Conservation (phyloP, 2,113 vertebrate genomes). For the Corythoichthys intestinalis region DNA sequence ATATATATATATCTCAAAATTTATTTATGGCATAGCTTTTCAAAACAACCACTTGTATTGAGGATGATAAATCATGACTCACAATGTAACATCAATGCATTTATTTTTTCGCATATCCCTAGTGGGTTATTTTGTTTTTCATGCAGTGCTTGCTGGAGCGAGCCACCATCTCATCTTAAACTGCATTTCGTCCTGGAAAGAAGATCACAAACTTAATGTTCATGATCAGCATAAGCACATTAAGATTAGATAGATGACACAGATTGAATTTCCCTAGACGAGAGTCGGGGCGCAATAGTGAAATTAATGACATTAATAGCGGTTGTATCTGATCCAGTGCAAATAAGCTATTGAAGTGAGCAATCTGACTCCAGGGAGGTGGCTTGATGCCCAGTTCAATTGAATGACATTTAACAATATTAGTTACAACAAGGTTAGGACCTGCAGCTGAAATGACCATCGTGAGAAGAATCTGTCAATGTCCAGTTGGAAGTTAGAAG, state of each 20-base stretch:
- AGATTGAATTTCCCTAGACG: constrained; percentile 3
- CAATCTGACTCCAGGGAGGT: constrained; percentile 2
- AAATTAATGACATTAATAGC: neutral
- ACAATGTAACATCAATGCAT: too few species aligned
- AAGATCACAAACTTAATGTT: neutral
- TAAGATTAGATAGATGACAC: neutral
- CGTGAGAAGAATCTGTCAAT: neutral
- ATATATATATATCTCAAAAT: too few species aligned
- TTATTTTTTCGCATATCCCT: too few species aligned
- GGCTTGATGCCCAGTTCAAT: neutral
- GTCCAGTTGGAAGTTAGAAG: neutral
- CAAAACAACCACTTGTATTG: too few species aligned
- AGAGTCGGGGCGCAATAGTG: neutral
- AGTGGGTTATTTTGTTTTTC: too few species aligned
- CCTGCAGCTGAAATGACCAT: neutral
- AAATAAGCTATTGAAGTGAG: neutral
- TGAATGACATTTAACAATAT: neutral
- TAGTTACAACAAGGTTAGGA: neutral
- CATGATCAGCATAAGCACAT: neutral
- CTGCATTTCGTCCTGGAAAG: neutral
- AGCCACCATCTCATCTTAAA: neutral
- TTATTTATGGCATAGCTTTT: too few species aligned
- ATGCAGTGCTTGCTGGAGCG: neutral
- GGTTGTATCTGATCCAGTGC: neutral
- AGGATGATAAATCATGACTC: too few species aligned